These are phyloP conservation scores for Hemistola chrysoprasaria DNA, from an alignment of 2,888 invertebrate genomes.

Conservation along the genomic window DNA sequence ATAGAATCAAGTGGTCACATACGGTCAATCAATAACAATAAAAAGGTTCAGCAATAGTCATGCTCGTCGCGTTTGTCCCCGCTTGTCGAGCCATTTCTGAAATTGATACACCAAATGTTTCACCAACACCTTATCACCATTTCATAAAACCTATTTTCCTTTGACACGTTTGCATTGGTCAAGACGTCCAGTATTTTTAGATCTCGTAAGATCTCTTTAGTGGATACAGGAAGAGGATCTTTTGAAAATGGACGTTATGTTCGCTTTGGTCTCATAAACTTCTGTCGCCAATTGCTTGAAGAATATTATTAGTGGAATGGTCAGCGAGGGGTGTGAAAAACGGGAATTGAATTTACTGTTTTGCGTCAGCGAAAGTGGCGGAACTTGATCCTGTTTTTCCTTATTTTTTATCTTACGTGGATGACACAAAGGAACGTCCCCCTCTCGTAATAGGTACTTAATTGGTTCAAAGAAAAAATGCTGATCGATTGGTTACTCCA, in stretches of 20 bases:
- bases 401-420: slow-evolving; percentile 3
- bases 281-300: slow-evolving; percentile 71
- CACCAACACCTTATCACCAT: slow-evolving; percentile 40
- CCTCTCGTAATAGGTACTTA: no score
- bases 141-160: slow-evolving; percentile 40
- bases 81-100: slow-evolving; percentile 72
- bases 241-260: slow-evolving; percentile 30
- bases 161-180: slow-evolving; percentile 15
- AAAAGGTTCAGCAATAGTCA: slow-evolving; percentile 63
- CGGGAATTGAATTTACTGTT: slow-evolving; percentile 36
- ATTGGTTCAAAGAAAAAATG: no score
- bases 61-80: slow-evolving; percentile 69
- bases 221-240: slow-evolving; percentile 9
- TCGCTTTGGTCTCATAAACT: slow-evolving; percentile 57
- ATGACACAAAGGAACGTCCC: no score
- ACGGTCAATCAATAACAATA: slow-evolving; percentile 74
- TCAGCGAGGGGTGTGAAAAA: slow-evolving; percentile 46
- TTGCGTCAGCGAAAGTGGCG: slow-evolving; percentile 24
- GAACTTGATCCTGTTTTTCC: slow-evolving; percentile 7
- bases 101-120: slow-evolving; percentile 79
- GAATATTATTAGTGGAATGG: slow-evolving; percentile 65
- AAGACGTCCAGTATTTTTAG: slow-evolving; percentile 42
- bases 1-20: slow-evolving; percentile 41
- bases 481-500: no score
- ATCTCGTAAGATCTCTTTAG: slow-evolving; percentile 28